Evolutionary conservation across 2,888 invertebrate genomes (phyloP).

Genomic region (Nebria salina): DNA sequence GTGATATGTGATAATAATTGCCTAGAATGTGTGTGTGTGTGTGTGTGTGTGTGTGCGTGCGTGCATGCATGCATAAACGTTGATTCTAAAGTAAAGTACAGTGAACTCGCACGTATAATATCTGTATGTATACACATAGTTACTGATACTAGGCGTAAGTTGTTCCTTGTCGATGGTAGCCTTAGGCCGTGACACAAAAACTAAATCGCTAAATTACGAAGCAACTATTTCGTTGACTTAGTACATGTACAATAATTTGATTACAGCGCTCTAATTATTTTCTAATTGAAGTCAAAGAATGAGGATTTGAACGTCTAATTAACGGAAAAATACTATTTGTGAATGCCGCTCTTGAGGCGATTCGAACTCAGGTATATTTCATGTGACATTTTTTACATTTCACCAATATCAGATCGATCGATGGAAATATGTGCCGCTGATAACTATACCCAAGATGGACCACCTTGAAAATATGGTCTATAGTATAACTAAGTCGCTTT

Average conservation of each 20-base stretch:
- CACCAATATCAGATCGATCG: conserved; percentile 49
- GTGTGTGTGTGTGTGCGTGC: too few relatives aligned
- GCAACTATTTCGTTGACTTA: conserved; percentile 54
- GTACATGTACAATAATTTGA: conserved; percentile 54
- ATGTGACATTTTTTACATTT: conserved; percentile 53
- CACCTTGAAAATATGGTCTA: conserved; percentile 18
- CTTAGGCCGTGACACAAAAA: conserved; percentile 53
- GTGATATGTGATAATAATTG: background rate
- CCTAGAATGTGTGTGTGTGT: too few relatives aligned
- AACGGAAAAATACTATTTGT: conserved; percentile 25
- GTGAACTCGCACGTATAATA: background rate
- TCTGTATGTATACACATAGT: background rate
- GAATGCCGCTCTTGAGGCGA: conserved; percentile 24
- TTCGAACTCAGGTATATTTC: conserved; percentile 37
- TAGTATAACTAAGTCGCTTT: background rate
- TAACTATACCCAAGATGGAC: conserved; percentile 25
- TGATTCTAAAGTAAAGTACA: background rate
- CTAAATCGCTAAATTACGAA: conserved; percentile 58
- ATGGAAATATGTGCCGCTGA: conserved; percentile 32
- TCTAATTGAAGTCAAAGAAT: conserved; percentile 55
- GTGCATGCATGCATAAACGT: background rate
- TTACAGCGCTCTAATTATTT: conserved; percentile 56
- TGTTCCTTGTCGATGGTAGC: conserved; percentile 10
- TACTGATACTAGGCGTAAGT: background rate
- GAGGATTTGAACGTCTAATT: conserved; percentile 40